phyloP scores from a whole-genome alignment of 1,140 invertebrate species.

The Propsilocerus akamusi region DNA sequence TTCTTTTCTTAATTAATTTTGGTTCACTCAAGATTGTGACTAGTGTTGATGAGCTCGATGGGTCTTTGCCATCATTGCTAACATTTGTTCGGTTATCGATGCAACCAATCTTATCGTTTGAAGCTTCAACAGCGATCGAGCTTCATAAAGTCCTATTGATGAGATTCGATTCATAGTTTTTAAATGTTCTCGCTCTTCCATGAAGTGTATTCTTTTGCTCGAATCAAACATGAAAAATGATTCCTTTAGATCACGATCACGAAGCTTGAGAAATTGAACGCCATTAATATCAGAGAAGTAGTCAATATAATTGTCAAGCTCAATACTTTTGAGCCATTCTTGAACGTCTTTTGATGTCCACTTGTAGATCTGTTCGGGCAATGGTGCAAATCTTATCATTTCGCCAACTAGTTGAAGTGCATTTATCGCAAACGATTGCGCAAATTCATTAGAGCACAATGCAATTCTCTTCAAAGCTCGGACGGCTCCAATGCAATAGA shows the following conservation, averaged over 20 bases:
- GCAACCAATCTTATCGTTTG: not conserved
- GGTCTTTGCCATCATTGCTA: not conserved
- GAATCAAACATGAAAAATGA: not conserved
- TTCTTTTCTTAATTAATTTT: not conserved
- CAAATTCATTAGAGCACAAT: not conserved
- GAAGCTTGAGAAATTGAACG: not conserved
- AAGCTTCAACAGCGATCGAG: not conserved
- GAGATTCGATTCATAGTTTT: not conserved
- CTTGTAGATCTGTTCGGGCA: not conserved
- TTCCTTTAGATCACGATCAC: not conserved
- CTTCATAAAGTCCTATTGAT: not conserved
- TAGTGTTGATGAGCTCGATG: too few relatives aligned
- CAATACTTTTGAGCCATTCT: not conserved
- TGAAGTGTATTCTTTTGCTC: not conserved
- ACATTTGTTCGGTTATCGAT: not conserved
- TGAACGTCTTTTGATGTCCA: not conserved
- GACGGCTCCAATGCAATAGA: not conserved
- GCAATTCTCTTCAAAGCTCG: not conserved
- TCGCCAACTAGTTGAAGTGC: not conserved
- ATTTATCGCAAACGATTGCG: not conserved
- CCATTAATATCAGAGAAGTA: not conserved
- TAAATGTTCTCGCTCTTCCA: not conserved
- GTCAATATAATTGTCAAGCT: not conserved
- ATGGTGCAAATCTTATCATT: not conserved
- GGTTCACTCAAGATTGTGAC: too few relatives aligned